phyloP scores from a whole-genome alignment of 2,797 vertebrate species.

The Gobionotothen gibberifrons region DNA sequence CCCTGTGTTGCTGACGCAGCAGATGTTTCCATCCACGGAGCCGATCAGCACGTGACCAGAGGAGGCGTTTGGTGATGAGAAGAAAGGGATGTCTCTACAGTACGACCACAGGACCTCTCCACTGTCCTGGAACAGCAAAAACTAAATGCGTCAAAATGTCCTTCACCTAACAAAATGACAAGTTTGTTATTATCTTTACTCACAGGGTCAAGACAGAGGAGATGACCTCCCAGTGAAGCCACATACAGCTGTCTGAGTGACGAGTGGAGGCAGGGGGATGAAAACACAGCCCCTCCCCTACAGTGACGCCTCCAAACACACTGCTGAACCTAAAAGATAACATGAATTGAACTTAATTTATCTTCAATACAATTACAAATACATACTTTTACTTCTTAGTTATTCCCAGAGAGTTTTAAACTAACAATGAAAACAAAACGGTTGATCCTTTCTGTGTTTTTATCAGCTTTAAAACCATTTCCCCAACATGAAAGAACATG shows the following conservation, averaged over 20 bases:
- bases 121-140: constrained; percentile 76
- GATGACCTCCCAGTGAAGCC: constrained; percentile 89
- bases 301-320: constrained; percentile 90
- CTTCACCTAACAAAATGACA: not conserved
- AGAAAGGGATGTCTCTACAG: constrained; percentile 87
- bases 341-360: not conserved
- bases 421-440: not conserved
- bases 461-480: not conserved
- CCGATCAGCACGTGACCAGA: constrained; percentile 84
- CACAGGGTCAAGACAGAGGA: constrained; percentile 90
- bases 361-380: not conserved
- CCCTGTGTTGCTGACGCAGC: constrained; percentile 87
- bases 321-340: constrained; percentile 77
- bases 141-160: not conserved
- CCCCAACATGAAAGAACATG: not conserved
- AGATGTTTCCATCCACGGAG: constrained; percentile 91
- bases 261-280: constrained; percentile 88
- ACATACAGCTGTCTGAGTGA: constrained; percentile 85
- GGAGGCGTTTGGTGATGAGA: constrained; percentile 90
- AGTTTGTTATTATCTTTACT: constrained; percentile 49
- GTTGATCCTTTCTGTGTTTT: not conserved
- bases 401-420: not conserved
- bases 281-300: constrained; percentile 90
- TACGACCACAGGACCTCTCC: constrained; percentile 88
- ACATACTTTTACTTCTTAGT: not conserved